Evolutionary conservation across 2,113 vertebrate genomes (phyloP).

Genomic region (Pachycephala philippinensis): DNA sequence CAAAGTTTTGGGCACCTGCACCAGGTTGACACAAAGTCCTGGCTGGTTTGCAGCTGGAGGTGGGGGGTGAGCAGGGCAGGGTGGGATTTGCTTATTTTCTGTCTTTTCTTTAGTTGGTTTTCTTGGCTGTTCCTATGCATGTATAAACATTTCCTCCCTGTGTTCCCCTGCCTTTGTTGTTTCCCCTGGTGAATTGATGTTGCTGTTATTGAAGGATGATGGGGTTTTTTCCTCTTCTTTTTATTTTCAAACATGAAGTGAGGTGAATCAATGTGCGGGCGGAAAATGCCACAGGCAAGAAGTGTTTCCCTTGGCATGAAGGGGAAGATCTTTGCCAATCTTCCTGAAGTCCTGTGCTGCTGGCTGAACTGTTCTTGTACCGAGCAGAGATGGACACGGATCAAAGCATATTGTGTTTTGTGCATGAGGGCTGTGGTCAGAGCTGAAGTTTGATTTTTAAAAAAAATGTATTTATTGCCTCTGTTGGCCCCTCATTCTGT

Average conservation of each 20-base stretch:
- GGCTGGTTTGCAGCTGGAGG: not conserved
- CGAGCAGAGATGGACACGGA: not conserved
- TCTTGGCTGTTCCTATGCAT: not conserved
- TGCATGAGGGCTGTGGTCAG: not conserved
- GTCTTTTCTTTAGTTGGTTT: not conserved
- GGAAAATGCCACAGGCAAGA: not conserved
- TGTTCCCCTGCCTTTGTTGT: slow-evolving; percentile 19
- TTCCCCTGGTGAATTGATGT: not conserved
- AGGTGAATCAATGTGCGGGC: not conserved
- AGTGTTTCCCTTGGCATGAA: not conserved
- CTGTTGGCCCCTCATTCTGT: not conserved
- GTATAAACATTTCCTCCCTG: slow-evolving; percentile 19
- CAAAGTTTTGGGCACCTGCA: not conserved
- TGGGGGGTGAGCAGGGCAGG: not conserved
- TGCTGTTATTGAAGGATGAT: not conserved
- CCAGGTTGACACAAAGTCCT: not conserved
- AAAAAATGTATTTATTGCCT: not conserved
- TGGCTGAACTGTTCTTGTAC: not conserved
- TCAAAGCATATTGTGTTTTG: not conserved
- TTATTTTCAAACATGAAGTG: not conserved
- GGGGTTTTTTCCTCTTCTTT: not conserved
- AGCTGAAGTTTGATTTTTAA: not conserved
- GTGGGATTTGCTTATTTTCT: slow-evolving; percentile 11
- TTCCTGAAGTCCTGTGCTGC: not conserved
- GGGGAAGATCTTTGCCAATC: not conserved